Base-by-base conservation (phyloP, 2,113 vertebrate species). In the Panthera leo region DNA sequence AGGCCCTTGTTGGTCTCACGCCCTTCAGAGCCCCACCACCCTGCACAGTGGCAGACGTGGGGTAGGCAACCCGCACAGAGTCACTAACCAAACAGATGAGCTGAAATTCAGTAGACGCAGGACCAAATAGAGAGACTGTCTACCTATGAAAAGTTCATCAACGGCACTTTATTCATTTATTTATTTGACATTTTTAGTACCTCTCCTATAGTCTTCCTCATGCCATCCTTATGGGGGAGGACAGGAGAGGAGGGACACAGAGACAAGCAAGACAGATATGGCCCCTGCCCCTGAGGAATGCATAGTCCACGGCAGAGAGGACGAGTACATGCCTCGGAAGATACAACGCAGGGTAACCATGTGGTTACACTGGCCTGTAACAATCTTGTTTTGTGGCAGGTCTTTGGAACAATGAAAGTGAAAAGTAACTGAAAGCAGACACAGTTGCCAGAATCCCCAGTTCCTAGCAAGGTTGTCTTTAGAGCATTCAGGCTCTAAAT, bases 381-480 rank as follows among this genome's bases (percentile, higher is more conserved):
- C 19, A 36, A 34, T 91, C 94, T 68, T 75, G 25, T 79, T 95
- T 63, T 2, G 4, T 31, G 29, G 53, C 31, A 94, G n/a, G 83
- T 85, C 85, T 93, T 96, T 70, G 39, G 21, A 92, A 78, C 27
- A 63, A 76, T n/a, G 1, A 73, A 91, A 94, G 45, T 53, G 12
- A 91, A 95, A 95, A 73, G 48, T 73, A 97, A 91, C n/a, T 58
- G 18, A 65, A 78, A 83, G 61, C 55, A 83, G 34, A 65, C 34
- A 51, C 16, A 42, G 53, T 73, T 87, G 34, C 31, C 51, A 25
- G 58, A 48, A 55, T 25, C 65, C 9, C 63, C 29, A 25, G 42
- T 75, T 75, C 11, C 55, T 48, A 48, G 36, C 31, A 85, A 23
- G 12, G 53, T 11, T 45, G 29, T 85, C 84, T 83, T 34, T 25